Evolutionary conservation across 2,888 invertebrate species (phyloP).

Genomic region (Andrena flavipes): DNA sequence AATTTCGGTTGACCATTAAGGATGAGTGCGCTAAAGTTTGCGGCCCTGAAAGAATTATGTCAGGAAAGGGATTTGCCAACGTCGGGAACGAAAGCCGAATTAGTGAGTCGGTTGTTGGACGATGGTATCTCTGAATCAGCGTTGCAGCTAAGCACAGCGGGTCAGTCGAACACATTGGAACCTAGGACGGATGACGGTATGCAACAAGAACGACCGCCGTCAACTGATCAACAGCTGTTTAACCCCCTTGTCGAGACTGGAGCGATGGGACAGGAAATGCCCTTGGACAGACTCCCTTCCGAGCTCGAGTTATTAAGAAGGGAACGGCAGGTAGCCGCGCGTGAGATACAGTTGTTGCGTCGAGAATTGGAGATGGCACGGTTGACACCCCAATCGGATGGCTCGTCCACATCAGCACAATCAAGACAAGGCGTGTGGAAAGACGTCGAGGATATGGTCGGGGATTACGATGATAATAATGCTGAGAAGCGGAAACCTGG

Average conservation of each 20-base stretch:
- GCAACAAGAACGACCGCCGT: too few relatives aligned
- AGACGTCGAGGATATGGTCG: too few relatives aligned
- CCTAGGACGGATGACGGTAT: not conserved
- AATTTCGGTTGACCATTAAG: too few relatives aligned
- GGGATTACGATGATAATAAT: too few relatives aligned
- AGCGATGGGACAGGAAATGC: not conserved
- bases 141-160: not conserved
- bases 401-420: too few relatives aligned
- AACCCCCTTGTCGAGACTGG: not conserved
- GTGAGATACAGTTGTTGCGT: too few relatives aligned
- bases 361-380: too few relatives aligned
- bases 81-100: not conserved
- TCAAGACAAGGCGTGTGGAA: too few relatives aligned
- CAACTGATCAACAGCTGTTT: not conserved
- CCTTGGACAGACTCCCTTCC: not conserved
- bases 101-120: not conserved
- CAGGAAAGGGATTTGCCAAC: not conserved
- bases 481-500: too few relatives aligned
- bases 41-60: not conserved
- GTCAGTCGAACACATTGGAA: not conserved
- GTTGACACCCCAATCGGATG: too few relatives aligned
- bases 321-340: too few relatives aligned
- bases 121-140: not conserved
- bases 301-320: not conserved
- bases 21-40: slow-evolving; percentile 8